A percentile compares a stretch with the other conserved stretches of the same genome.
phyloP scores from a whole-genome alignment of 2,888 invertebrate species.

The Brachypterus glaber region DNA sequence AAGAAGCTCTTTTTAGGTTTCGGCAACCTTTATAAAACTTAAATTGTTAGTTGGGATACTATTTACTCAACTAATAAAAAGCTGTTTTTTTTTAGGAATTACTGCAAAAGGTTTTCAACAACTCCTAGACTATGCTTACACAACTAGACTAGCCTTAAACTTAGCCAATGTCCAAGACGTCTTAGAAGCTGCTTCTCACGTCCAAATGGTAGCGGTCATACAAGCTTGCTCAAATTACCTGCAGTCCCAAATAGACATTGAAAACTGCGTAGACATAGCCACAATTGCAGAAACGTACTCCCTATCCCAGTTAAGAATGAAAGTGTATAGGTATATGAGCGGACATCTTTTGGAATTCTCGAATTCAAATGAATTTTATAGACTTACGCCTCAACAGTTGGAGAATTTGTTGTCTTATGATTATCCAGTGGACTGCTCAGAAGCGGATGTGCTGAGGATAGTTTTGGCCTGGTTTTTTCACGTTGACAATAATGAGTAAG shows the following conservation, averaged over 20 bases:
- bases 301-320: slow-evolving; percentile 47
- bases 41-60: no score
- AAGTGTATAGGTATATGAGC: slow-evolving; percentile 57
- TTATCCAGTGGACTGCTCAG: slow-evolving; percentile 59
- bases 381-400: slow-evolving; percentile 51
- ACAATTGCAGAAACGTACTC: slow-evolving; percentile 61
- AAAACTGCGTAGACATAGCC: slow-evolving; percentile 63
- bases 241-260: slow-evolving; percentile 55
- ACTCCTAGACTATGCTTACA: slow-evolving; percentile 60
- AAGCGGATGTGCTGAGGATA: slow-evolving; percentile 49
- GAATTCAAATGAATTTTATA: slow-evolving; percentile 49
- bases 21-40: no score
- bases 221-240: slow-evolving; percentile 57
- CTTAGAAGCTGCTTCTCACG: slow-evolving; percentile 58
- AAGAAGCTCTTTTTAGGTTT: no score
- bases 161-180: slow-evolving; percentile 55
- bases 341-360: slow-evolving; percentile 53
- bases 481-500: slow-evolving; percentile 36
- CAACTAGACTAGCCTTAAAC: slow-evolving; percentile 52
- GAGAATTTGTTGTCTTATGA: slow-evolving; percentile 53
- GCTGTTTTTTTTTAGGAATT: slow-evolving; percentile 39
- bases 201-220: slow-evolving; percentile 54
- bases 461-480: slow-evolving; percentile 52
- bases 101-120: slow-evolving; percentile 54
- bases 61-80: no score